Evolutionary conservation across 1,140 invertebrate species (phyloP), one percentile per base, ranked within the genome.

Genomic region (Euura saliciscinereae): DNA sequence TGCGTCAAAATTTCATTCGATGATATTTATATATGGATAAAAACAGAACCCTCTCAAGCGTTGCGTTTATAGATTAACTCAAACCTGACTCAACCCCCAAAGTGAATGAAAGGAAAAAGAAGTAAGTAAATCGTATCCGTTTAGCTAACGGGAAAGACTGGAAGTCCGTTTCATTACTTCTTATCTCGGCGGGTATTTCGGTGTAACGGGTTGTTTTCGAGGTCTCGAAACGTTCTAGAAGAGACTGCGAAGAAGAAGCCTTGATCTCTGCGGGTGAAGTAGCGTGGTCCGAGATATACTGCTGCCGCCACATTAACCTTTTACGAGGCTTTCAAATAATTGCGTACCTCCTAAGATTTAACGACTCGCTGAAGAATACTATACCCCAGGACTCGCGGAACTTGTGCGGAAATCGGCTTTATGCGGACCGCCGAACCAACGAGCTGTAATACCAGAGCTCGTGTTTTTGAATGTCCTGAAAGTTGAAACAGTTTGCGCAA

Each of bases 251-350:
- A 28, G 28, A 28, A 28, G 28, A 28, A 28, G 28, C 28, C 28
- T 28, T 28, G 28, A 28, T 28, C 28, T 2, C 10, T n/a, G 51
- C 51, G 10, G 13, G 51, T 59, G 13, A 11, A 59, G 51, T 8
- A 59, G 13, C 51, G 13, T 3, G 8, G 51, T 11, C 13, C 13
- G 8, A n/a, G 8, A 59, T 8, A 59, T n/a, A 59, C 51, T 59
- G 51, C 51, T 59, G 51, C 51, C 51, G 51, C 51, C 10, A 59
- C 51, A 59, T 59, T 59, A 59, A 59, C 51, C 51, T 59, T 59
- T 59, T 59, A 59, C 51, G 51, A 59, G 51, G 51, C 51, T 59
- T 59, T 59, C 51, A 59, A 59, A 59, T 59, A 59, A 59, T 59
- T 59, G 51, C 51, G 3, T 59, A 8, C 13, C 51, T 59, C 51